These are phyloP conservation scores for Hyppa rectilinea DNA, from an alignment of 2,888 invertebrate genomes.

Conservation along the genomic window DNA sequence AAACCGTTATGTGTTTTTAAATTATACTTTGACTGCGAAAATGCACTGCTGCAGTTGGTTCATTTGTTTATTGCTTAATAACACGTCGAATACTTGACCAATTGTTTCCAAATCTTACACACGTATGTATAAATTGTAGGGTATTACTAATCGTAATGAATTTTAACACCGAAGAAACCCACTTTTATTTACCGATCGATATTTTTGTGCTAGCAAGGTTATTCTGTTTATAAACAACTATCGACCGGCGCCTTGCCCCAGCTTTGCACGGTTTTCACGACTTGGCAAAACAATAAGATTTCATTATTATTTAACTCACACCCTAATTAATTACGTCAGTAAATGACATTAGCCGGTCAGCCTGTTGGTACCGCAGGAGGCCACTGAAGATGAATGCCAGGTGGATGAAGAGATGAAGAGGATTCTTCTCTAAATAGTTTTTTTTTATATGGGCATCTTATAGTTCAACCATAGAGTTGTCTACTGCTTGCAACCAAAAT, in stretches of 20 bases:
- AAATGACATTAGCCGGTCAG: too few relatives aligned
- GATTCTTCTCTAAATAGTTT: too few relatives aligned
- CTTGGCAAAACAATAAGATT: neutral
- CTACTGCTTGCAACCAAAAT: too few relatives aligned
- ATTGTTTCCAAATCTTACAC: constrained; percentile 62
- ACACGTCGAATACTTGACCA: constrained; percentile 55
- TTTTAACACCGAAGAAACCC: constrained; percentile 42
- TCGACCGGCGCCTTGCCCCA: too few relatives aligned
- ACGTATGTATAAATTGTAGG: constrained; percentile 61
- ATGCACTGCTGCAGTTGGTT: constrained; percentile 50
- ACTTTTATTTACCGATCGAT: constrained; percentile 30
- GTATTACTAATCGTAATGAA: constrained; percentile 47
- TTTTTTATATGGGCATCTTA: too few relatives aligned
- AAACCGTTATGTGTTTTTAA: constrained; percentile 20
- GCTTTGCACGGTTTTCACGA: neutral
- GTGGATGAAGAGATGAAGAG: too few relatives aligned
- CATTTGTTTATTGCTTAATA: constrained; percentile 56
- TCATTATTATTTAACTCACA: too few relatives aligned
- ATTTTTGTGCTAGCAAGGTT: constrained; percentile 18
- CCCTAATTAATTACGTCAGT: too few relatives aligned
- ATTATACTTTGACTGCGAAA: constrained; percentile 32
- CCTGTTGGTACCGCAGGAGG: too few relatives aligned
- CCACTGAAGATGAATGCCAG: too few relatives aligned
- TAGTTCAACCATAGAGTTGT: too few relatives aligned
- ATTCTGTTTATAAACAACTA: constrained; percentile 5